phyloP scores from a whole-genome alignment of 2,797 vertebrate genomes.

The Labeo calbasu region DNA sequence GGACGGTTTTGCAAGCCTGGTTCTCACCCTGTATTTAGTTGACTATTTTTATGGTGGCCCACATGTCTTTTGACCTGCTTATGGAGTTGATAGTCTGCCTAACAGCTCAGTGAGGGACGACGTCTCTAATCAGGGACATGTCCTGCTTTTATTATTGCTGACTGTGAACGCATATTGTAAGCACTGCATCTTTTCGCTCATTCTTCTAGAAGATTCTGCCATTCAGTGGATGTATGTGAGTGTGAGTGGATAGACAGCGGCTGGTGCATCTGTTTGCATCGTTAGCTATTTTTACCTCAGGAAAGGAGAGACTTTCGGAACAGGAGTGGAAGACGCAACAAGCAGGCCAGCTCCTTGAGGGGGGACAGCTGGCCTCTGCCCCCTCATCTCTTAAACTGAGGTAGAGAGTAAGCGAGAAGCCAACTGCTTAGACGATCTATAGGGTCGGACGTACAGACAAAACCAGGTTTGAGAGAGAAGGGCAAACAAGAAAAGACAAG shows the following conservation, averaged over 20 bases:
- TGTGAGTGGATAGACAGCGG: constrained; percentile 71
- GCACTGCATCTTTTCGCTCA: constrained; percentile 32
- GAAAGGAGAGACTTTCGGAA: constrained; percentile 69
- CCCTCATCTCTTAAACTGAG: constrained; percentile 12
- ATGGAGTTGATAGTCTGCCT: constrained; percentile 55
- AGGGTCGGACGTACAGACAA: not conserved
- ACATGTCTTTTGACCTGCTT: constrained; percentile 71
- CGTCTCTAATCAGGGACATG: constrained; percentile 13
- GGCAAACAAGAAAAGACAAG: not conserved
- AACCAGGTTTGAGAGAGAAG: not conserved
- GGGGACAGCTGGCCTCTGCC: constrained; percentile 69
- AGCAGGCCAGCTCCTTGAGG: constrained; percentile 63
- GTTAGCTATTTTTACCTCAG: constrained; percentile 82
- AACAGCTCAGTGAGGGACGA: not conserved
- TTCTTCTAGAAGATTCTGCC: constrained; percentile 63
- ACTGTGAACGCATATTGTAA: constrained; percentile 1
- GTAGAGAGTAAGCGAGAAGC: not conserved
- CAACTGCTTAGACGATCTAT: not conserved
- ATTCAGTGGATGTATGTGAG: constrained; percentile 41
- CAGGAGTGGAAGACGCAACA: constrained; percentile 61
- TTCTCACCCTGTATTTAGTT: constrained; percentile 67
- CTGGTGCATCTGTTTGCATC: constrained; percentile 80
- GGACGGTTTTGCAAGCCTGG: constrained; percentile 58
- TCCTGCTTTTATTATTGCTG: constrained; percentile 30
- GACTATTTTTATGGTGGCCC: constrained; percentile 70